Percentiles rank a stretch among this genome's conserved stretches.
These are phyloP conservation scores for Amblyjoppa fuscipennis DNA, from an alignment of 2,888 invertebrate genomes.

Conservation along the genomic window DNA sequence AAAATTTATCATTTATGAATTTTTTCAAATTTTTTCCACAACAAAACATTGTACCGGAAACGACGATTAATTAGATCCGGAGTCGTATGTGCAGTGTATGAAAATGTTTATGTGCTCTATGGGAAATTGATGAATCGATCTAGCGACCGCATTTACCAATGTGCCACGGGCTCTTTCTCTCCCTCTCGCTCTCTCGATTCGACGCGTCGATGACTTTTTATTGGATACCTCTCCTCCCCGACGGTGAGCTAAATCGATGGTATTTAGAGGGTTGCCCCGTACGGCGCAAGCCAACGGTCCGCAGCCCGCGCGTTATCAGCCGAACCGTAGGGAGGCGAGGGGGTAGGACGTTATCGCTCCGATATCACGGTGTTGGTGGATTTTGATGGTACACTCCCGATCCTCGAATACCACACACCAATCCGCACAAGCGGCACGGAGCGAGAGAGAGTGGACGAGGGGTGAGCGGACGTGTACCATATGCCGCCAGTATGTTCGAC, in stretches of 20 bases:
- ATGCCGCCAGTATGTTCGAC: slow-evolving; percentile 81
- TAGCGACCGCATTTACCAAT: slow-evolving; percentile 62
- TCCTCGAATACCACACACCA: slow-evolving; percentile 9
- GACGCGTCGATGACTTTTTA: slow-evolving; percentile 67
- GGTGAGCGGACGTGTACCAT: slow-evolving; percentile 73
- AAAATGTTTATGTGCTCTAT: slow-evolving; percentile 62
- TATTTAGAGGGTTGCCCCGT: slow-evolving; percentile 75
- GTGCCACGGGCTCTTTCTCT: neutral
- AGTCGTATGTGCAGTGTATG: slow-evolving; percentile 54
- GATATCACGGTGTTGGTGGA: slow-evolving; percentile 36
- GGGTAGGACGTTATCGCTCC: slow-evolving; percentile 55
- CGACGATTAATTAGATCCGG: slow-evolving; percentile 59
- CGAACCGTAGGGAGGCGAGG: slow-evolving; percentile 74
- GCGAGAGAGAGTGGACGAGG: slow-evolving; percentile 65
- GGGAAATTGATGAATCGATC: slow-evolving; percentile 68
- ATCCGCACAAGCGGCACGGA: slow-evolving; percentile 1
- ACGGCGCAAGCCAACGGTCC: slow-evolving; percentile 60
- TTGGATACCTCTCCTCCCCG: slow-evolving; percentile 50
- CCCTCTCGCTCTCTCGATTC: slow-evolving; percentile 42
- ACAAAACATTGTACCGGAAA: slow-evolving; percentile 36
- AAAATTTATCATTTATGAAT: no score
- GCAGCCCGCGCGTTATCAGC: slow-evolving; percentile 77
- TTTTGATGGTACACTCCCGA: slow-evolving; percentile 23
- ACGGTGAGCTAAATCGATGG: slow-evolving; percentile 67
- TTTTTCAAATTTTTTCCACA: no score